A percentile compares a stretch with the other conserved stretches of the same genome.
Evolutionary conservation across 2,113 vertebrate genomes (phyloP).

Genomic region (Zosterops lateralis): DNA sequence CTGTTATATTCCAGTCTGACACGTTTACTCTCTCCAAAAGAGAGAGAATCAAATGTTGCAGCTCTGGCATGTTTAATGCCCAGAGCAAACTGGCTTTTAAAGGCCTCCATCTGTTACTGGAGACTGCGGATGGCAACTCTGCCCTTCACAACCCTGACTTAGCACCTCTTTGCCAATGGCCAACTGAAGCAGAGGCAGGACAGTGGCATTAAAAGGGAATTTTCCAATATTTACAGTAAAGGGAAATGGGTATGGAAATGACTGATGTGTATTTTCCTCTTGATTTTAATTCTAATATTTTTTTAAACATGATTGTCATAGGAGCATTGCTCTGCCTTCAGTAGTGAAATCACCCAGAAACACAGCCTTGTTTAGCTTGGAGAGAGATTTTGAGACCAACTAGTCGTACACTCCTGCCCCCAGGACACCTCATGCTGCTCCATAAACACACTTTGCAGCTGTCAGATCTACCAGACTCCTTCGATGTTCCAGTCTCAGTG

Average conservation of each 20-base stretch:
- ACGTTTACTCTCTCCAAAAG: neutral
- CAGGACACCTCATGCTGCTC: neutral
- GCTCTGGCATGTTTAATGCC: slow-evolving; percentile 1
- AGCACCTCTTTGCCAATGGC: neutral
- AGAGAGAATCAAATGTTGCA: slow-evolving; percentile 17
- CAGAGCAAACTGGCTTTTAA: slow-evolving; percentile 36
- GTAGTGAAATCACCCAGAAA: neutral
- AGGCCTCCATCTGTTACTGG: slow-evolving; percentile 47
- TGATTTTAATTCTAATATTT: neutral
- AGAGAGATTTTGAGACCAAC: neutral
- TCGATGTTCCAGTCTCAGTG: neutral
- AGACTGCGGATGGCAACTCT: neutral
- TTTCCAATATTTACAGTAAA: neutral
- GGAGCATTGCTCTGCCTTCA: neutral
- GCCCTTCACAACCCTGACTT: slow-evolving; percentile 33
- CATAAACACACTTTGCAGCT: neutral
- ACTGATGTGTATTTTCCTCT: neutral
- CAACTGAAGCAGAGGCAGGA: neutral
- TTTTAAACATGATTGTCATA: neutral
- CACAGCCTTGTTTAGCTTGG: neutral
- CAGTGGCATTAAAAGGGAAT: neutral
- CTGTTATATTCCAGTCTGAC: neutral
- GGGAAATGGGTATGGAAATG: neutral
- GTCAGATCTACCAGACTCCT: neutral
- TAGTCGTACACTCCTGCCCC: neutral